Conservation (phyloP, 53 echinoderm and acorn worm species). For the Glandiceps talaboti region DNA sequence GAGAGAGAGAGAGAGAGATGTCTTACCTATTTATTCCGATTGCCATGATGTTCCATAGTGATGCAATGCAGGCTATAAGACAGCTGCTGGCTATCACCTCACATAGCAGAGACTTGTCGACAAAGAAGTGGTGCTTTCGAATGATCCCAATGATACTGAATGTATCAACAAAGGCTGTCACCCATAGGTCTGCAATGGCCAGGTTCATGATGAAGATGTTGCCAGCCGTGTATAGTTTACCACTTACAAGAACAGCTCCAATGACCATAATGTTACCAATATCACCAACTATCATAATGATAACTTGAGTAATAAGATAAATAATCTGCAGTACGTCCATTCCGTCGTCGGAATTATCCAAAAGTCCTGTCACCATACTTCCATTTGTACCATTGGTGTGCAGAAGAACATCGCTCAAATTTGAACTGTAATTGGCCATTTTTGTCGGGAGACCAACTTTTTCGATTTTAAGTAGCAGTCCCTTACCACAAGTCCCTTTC, state of each 20-base stretch:
- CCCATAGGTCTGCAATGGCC: constrained; percentile 55
- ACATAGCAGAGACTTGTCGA: constrained; percentile 15
- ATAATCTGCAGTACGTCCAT: no score
- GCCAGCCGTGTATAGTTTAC: constrained; percentile 33
- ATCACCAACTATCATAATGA: constrained; percentile 51
- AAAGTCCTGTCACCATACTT: no score
- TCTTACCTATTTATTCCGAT: constrained; percentile 57
- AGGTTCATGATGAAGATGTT: constrained; percentile 67
- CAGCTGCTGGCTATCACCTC: constrained; percentile 38
- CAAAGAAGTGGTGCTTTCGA: background rate
- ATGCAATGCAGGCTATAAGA: constrained; percentile 49
- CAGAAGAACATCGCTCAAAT: no score
- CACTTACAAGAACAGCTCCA: constrained; percentile 41
- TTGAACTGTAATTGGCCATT: no score
- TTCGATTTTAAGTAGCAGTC: no score
- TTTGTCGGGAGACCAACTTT: no score
- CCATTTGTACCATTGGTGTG: no score
- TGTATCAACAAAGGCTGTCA: constrained; percentile 55
- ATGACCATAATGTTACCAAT: constrained; percentile 49
- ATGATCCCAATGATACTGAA: constrained; percentile 54
- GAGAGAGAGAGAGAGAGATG: background rate
- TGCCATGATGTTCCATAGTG: constrained; percentile 58
- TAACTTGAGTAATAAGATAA: background rate
- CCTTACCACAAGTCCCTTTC: no score
- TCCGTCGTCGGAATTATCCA: no score